phyloP scores from a whole-genome alignment of 2,113 vertebrate species.

The Syrrhaptes paradoxus region DNA sequence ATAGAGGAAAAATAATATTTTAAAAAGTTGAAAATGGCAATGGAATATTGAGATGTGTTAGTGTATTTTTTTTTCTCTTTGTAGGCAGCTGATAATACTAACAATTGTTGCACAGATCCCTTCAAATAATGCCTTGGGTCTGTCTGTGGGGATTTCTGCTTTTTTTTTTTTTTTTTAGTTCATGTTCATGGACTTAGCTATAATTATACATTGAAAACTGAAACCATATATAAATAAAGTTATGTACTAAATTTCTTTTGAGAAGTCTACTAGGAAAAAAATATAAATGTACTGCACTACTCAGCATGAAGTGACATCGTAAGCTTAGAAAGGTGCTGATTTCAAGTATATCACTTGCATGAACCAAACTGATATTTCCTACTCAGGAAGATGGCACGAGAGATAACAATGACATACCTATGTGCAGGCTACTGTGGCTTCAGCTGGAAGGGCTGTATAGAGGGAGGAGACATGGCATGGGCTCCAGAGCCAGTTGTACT shows the following conservation, averaged over 20 bases:
- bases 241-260: neutral
- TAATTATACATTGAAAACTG: neutral
- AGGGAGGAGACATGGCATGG: neutral
- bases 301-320: neutral
- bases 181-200: neutral
- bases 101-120: neutral
- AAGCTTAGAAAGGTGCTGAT: neutral
- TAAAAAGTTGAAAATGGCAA: neutral
- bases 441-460: neutral
- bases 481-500: neutral
- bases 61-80: neutral
- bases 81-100: neutral
- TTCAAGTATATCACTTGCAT: neutral
- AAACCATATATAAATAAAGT: neutral
- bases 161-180: neutral
- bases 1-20: neutral
- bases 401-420: neutral
- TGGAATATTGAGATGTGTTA: neutral
- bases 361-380: neutral
- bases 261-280: neutral
- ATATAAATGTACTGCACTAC: neutral
- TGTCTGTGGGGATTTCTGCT: neutral
- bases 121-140: neutral
- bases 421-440: neutral
- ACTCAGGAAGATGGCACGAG: neutral